phyloP scores from a whole-genome alignment of 2,113 vertebrate species.

The Sorex fumeus region DNA sequence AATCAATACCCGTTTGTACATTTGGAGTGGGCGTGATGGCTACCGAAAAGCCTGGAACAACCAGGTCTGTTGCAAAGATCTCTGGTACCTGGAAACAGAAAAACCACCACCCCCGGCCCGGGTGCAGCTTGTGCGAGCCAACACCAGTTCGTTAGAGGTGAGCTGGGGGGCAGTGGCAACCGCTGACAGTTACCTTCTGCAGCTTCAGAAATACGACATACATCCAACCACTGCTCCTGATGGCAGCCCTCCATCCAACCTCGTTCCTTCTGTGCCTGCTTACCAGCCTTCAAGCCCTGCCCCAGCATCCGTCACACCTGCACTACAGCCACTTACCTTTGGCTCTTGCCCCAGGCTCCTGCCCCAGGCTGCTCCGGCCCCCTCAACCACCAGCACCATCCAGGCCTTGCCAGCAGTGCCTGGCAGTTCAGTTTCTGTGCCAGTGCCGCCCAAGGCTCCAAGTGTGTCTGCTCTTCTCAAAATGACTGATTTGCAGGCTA shows the following conservation, averaged over 20 bases:
- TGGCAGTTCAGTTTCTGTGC: conserved; percentile 82
- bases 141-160: conserved; percentile 95
- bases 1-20: conserved; percentile 94
- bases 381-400: conserved; percentile 83
- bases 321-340: conserved; percentile 91
- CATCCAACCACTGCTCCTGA: conserved; percentile 91
- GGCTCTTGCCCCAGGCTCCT: conserved; percentile 89
- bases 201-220: conserved; percentile 96
- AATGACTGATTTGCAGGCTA: conserved; percentile 92
- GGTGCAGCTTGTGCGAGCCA: conserved; percentile 95
- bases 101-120: conserved; percentile 93
- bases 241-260: conserved; percentile 90
- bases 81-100: conserved; percentile 97
- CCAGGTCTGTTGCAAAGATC: conserved; percentile 97
- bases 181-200: conserved; percentile 94
- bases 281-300: conserved; percentile 93
- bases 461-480: conserved; percentile 91
- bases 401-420: conserved; percentile 84
- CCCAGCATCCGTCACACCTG: conserved; percentile 89
- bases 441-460: conserved; percentile 81
- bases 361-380: conserved; percentile 86
- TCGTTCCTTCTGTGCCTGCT: conserved; percentile 91
- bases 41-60: conserved; percentile 98
- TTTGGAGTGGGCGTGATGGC: conserved; percentile 96
- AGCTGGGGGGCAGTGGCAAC: conserved; percentile 96